Percentiles rank a stretch among this genome's conserved stretches.
These are phyloP conservation scores for Magallana angulata DNA, from an alignment of 1,140 invertebrate genomes.

Conservation along the genomic window DNA sequence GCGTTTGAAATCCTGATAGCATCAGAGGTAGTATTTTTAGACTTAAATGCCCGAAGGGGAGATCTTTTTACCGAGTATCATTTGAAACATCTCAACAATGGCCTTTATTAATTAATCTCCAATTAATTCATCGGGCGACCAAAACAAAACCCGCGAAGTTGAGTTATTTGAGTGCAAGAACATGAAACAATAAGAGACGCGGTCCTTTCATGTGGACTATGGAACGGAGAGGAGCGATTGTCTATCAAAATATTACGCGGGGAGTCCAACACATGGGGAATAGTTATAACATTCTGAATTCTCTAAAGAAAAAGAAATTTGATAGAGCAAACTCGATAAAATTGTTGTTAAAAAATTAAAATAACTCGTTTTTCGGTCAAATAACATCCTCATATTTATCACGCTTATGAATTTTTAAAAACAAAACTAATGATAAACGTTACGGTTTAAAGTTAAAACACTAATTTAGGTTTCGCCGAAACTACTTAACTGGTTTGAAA, in stretches of 20 bases:
- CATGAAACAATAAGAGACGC: neutral
- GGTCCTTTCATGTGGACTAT: neutral
- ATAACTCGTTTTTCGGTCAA: too few species aligned
- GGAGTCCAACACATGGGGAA: too few species aligned
- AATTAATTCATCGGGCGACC: conserved; percentile 6
- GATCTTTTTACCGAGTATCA: conserved; percentile 24
- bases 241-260: neutral
- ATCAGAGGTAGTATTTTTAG: conserved; percentile 21
- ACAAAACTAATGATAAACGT: too few species aligned
- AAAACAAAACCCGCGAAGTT: conserved; percentile 23
- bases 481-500: too few species aligned
- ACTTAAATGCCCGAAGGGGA: conserved; percentile 7
- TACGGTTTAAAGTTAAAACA: too few species aligned
- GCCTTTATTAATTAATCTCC: conserved; percentile 34
- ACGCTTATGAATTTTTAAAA: too few species aligned
- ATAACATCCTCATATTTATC: too few species aligned
- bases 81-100: conserved; percentile 18
- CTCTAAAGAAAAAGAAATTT: too few species aligned
- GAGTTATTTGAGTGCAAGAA: conserved; percentile 18
- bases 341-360: too few species aligned
- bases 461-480: too few species aligned
- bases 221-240: neutral
- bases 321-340: too few species aligned
- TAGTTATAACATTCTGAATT: too few species aligned
- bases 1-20: conserved; percentile 23